Conservation (phyloP, 2,888 invertebrate species). For the Lasiommata megera region DNA sequence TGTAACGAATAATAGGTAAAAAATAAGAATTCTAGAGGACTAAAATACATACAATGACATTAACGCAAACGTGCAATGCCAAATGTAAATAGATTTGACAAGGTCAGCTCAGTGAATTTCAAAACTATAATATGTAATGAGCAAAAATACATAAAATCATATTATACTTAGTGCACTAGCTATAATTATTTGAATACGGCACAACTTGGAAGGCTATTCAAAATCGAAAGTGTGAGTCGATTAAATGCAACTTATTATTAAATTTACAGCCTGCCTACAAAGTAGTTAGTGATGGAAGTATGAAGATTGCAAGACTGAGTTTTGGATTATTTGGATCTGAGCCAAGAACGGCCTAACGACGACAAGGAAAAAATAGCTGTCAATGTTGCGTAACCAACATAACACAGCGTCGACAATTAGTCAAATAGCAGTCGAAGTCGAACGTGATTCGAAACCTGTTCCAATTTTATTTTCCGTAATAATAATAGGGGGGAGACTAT, state of each 20-base stretch:
- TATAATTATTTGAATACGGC: neutral
- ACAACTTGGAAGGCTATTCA: neutral
- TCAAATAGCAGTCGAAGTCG: constrained; percentile 16
- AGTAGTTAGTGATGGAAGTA: constrained; percentile 23
- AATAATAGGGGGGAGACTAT: neutral
- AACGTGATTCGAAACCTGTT: neutral
- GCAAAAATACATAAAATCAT: neutral
- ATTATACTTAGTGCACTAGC: neutral
- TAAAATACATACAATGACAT: constrained; percentile 12
- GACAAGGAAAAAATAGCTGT: constrained; percentile 75
- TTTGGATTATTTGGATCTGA: constrained; percentile 58
- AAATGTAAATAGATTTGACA: constrained; percentile 32
- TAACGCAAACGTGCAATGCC: constrained; percentile 22
- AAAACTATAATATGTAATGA: constrained; percentile 2
- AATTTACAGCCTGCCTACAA: constrained; percentile 7
- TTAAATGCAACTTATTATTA: neutral
- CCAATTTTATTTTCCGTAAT: neutral
- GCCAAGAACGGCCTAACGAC: constrained; percentile 67
- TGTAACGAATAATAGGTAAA: neutral
- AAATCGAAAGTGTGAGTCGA: constrained; percentile 12
- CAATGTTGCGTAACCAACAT: constrained; percentile 50
- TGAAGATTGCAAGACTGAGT: constrained; percentile 31
- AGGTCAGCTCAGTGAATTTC: constrained; percentile 23
- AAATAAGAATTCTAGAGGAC: neutral
- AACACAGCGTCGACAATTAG: constrained; percentile 36